phyloP scores from a whole-genome alignment of 2,797 vertebrate species.

The Tolypeutes matacus region DNA sequence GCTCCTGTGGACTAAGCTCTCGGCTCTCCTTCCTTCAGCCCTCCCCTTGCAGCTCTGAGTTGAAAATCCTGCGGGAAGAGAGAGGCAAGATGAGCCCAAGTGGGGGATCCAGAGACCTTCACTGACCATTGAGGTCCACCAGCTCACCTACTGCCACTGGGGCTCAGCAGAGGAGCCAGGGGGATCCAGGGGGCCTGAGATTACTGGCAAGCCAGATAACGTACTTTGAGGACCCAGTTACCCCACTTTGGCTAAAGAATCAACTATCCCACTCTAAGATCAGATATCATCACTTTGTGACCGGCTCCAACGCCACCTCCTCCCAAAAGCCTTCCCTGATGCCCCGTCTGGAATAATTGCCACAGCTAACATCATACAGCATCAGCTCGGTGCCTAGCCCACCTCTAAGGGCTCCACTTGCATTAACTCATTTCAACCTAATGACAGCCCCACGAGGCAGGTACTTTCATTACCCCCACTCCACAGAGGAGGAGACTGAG shows the following conservation, averaged over 20 bases:
- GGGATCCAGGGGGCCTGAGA: no score
- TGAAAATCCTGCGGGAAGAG: neutral
- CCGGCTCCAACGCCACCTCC: neutral
- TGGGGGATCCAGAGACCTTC: neutral
- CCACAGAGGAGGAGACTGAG: no score
- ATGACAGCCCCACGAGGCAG: neutral
- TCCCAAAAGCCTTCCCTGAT: neutral
- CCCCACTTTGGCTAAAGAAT: neutral
- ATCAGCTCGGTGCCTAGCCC: rapidly evolving
- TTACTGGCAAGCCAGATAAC: neutral
- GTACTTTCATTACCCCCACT: rapidly evolving
- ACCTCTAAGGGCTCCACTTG: neutral
- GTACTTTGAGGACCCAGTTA: neutral
- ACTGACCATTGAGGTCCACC: rapidly evolving
- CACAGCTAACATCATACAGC: rapidly evolving
- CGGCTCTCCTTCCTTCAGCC: rapidly evolving
- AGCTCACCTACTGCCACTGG: neutral
- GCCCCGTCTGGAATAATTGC: neutral
- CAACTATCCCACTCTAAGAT: neutral
- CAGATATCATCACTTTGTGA: neutral
- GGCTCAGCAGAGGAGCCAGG: neutral
- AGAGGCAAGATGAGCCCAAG: neutral
- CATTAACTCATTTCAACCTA: neutral
- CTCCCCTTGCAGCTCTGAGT: neutral
- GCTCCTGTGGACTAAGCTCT: neutral